Percentiles rank a stretch among this genome's conserved stretches.
These are phyloP conservation scores for Phytoseiulus persimilis DNA, from an alignment of 2,888 invertebrate species.

Conservation along the genomic window DNA sequence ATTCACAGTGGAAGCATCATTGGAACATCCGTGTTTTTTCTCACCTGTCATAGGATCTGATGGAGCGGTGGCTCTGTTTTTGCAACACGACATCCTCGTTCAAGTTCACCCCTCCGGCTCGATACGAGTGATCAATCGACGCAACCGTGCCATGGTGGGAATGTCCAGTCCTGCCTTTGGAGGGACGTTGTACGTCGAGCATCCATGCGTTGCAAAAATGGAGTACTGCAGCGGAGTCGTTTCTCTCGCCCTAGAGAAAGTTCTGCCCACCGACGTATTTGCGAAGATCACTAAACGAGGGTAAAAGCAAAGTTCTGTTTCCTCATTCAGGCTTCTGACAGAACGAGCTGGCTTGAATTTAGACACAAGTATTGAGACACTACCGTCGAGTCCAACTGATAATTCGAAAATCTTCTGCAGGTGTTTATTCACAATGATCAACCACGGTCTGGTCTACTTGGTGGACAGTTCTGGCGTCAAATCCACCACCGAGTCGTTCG, in stretches of 20 bases:
- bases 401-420: background rate
- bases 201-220: constrained; percentile 34
- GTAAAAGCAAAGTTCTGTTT: background rate
- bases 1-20: background rate
- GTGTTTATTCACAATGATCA: constrained; percentile 27
- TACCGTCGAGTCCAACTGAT: background rate
- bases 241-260: constrained; percentile 10
- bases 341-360: too few relatives aligned
- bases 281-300: constrained; percentile 27
- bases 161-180: background rate
- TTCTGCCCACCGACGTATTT: constrained; percentile 11
- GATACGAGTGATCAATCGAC: constrained; percentile 25
- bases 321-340: too few relatives aligned
- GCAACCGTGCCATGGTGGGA: constrained; percentile 8
- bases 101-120: constrained; percentile 12
- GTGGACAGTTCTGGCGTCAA: constrained; percentile 32
- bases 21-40: constrained; percentile 29
- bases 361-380: background rate
- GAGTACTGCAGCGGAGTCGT: constrained; percentile 19
- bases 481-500: constrained; percentile 33
- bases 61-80: constrained; percentile 12
- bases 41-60: constrained; percentile 33
- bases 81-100: constrained; percentile 34
- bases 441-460: constrained; percentile 32
- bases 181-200: constrained; percentile 8